Base-by-base conservation (phyloP, 2,113 vertebrate species). In the Oxygymnocypris stewartii region DNA sequence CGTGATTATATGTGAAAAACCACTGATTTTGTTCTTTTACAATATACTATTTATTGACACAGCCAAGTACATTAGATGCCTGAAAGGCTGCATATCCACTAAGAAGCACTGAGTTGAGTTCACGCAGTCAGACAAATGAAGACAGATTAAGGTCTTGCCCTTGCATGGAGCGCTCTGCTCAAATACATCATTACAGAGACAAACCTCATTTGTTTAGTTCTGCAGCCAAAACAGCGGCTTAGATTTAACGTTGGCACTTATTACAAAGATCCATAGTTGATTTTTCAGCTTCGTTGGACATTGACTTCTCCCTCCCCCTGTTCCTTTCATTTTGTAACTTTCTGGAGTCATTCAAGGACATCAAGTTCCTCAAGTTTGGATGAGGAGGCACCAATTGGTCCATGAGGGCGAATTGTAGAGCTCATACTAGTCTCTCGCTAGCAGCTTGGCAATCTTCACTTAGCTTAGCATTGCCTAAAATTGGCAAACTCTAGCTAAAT, bases 131-230 rank as follows among this genome's bases (percentile, higher is more conserved):
- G 90, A 81, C 85, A 86, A 84, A 91, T 78, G 90, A 90, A 91
- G 75, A 89, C 86, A 90, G 92, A 94, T 93, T 92, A 93, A 93
- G 61, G 92, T 93, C 88, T 91, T 91, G 90, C 89, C 92, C 82
- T 90, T 87, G 89, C 86, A 89, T 74, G 92, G 65, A 91, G 76
- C 90, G 90, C 87, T 87, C 82, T 88, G 86, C 85, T 92, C 85
- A 88, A 93, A 94, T 92, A 93, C 90, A 93, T 93, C 90, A 94
- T 93, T 93, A 93, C 91, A 88, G 88, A 92, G 90, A 90, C 87
- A 76, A 87, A 82, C 49, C 82, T 84, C 69, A 73, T 84, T 84
- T 84, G 82, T 84, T 84, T 84, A 42, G 47, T 74, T 75, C 69
- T 84, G 69, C 69, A 57, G 82, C 69, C 82, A 84, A 84, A 84